Evolutionary conservation across 2,888 invertebrate species (phyloP).

Genomic region (Cosmorhoe ocellata): DNA sequence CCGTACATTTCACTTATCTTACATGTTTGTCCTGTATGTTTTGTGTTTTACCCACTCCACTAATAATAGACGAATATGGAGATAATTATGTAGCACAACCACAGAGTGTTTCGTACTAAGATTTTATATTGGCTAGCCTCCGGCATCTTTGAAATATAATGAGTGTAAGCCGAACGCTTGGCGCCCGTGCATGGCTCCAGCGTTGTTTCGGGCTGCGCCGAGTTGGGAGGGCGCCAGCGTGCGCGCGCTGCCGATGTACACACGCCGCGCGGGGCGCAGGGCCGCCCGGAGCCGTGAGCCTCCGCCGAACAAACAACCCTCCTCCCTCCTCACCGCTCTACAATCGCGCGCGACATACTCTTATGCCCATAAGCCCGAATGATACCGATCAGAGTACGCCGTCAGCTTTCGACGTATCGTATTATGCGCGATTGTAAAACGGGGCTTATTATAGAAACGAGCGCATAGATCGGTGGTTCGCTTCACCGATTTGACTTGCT

Average conservation of each 20-base stretch:
- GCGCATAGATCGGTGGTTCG: background rate
- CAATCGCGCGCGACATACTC: background rate
- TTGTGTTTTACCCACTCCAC: conserved; percentile 34
- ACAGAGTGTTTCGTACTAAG: conserved; percentile 12
- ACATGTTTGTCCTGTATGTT: conserved; percentile 34
- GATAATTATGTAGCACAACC: conserved; percentile 17
- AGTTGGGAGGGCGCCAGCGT: conserved; percentile 32
- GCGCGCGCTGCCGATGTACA: conserved; percentile 11
- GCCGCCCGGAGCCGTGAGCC: conserved; percentile 5
- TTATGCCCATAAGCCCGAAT: background rate
- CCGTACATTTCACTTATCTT: conserved; percentile 34
- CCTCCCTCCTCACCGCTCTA: background rate
- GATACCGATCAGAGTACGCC: conserved; percentile 3
- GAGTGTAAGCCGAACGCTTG: conserved; percentile 43
- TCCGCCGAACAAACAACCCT: conserved; percentile 7
- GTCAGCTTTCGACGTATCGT: conserved; percentile 6
- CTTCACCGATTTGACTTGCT: background rate
- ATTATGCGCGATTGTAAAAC: conserved; percentile 17
- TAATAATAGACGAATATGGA: conserved; percentile 28
- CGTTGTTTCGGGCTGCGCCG: conserved; percentile 31
- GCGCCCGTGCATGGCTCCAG: conserved; percentile 50
- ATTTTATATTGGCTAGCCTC: conserved; percentile 14
- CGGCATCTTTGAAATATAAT: conserved; percentile 9
- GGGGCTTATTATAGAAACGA: conserved; percentile 8
- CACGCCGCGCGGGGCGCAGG: conserved; percentile 7